Conservation (phyloP, 2,888 invertebrate species). For the Heliconius hortense region DNA sequence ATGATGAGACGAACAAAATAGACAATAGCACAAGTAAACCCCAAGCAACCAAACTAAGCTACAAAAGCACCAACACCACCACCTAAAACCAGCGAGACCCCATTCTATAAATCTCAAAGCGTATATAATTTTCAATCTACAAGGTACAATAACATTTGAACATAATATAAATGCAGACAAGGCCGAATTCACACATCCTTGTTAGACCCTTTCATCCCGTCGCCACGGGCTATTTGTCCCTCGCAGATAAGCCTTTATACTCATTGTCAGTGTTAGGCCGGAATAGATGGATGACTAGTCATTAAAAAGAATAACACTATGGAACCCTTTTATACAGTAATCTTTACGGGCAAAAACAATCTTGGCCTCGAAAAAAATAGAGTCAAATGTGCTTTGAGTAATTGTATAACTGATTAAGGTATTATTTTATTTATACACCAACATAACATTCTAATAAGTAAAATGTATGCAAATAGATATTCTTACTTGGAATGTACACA, state of each 20-base stretch:
- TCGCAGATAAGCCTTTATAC: slow-evolving; percentile 53
- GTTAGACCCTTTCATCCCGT: slow-evolving; percentile 53
- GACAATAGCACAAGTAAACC: neutral
- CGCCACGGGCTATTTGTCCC: slow-evolving; percentile 55
- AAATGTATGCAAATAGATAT: neutral
- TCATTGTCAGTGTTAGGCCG: slow-evolving; percentile 48
- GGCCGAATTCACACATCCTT: slow-evolving; percentile 50
- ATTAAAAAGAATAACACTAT: slow-evolving; percentile 41
- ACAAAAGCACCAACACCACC: neutral
- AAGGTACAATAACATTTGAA: slow-evolving; percentile 48
- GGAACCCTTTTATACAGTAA: slow-evolving; percentile 31
- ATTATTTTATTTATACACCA: neutral
- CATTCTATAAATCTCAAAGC: slow-evolving; percentile 19
- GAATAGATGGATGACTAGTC: slow-evolving; percentile 42
- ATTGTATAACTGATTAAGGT: neutral
- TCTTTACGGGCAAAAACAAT: slow-evolving; percentile 21
- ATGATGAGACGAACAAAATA: neutral
- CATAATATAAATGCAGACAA: slow-evolving; percentile 44
- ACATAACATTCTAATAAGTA: no score
- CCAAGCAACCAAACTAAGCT: neutral
- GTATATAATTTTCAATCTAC: slow-evolving; percentile 38
- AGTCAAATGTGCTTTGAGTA: neutral
- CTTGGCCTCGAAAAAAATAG: neutral
- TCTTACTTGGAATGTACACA: neutral
- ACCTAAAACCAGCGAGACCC: neutral